A percentile compares a stretch with the other conserved stretches of the same genome.
These are phyloP conservation scores for Pipistrellus pygmaeus DNA, from an alignment of 2,797 vertebrate genomes.

Conservation along the genomic window DNA sequence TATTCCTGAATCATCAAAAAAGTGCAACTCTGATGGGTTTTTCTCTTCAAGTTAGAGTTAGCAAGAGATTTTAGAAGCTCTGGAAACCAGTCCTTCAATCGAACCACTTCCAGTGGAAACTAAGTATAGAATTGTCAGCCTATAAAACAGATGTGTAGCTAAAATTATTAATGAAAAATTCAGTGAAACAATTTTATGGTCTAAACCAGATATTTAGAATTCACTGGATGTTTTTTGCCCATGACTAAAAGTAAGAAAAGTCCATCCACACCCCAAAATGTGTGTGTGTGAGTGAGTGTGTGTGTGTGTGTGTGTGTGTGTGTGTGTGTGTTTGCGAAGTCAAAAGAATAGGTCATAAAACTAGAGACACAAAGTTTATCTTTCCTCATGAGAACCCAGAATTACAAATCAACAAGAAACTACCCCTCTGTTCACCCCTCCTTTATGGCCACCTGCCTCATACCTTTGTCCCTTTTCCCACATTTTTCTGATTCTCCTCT, in stretches of 20 bases:
- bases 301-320: no score
- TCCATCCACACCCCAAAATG: neutral
- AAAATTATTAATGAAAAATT: neutral
- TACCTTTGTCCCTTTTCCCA: neutral
- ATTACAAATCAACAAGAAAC: neutral
- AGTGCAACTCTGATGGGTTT: neutral
- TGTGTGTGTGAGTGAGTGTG: fast-evolving
- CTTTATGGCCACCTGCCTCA: neutral
- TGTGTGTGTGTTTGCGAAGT: neutral
- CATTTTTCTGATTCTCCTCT: neutral
- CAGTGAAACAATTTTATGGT: neutral
- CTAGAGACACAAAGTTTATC: neutral
- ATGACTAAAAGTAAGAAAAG: neutral
- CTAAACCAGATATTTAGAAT: neutral
- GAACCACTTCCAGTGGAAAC: neutral
- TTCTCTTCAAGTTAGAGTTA: neutral
- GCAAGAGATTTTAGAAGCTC: neutral
- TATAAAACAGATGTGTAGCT: neutral
- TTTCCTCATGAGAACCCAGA: neutral
- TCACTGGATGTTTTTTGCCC: neutral
- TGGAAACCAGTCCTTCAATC: neutral
- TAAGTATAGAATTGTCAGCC: neutral
- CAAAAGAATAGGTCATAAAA: neutral
- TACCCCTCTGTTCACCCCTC: neutral
- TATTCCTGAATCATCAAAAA: neutral